Conservation (phyloP, 2,797 vertebrate genomes). For the Micrastur ruficollis region DNA sequence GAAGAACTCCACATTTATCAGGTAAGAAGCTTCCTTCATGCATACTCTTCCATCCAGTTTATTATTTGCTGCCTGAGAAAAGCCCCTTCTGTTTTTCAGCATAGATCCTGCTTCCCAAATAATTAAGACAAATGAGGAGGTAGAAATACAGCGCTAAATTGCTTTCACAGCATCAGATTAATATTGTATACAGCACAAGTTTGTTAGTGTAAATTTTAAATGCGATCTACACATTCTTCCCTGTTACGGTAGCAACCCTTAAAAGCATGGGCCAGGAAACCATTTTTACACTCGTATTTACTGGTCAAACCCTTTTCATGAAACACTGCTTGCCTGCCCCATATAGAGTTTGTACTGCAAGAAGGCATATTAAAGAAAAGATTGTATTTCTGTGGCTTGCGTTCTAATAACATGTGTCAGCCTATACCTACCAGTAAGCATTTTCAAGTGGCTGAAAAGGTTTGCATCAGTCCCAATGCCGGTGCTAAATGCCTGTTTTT, state of each 20-base stretch:
- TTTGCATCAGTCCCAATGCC: constrained; percentile 70
- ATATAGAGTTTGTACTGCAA: constrained; percentile 60
- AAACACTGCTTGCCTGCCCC: constrained; percentile 57
- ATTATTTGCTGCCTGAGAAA: constrained; percentile 76
- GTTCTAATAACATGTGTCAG: constrained; percentile 61
- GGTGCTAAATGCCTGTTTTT: constrained; percentile 75
- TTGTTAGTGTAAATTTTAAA: constrained; percentile 74
- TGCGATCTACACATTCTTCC: constrained; percentile 62
- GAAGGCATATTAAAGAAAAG: constrained; percentile 65
- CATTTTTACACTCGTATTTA: constrained; percentile 42
- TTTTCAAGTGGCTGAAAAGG: constrained; percentile 73
- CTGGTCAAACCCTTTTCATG: constrained; percentile 44
- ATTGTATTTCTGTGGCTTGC: constrained; percentile 71
- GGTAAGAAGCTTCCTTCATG: constrained; percentile 61
- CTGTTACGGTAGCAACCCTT: constrained; percentile 54
- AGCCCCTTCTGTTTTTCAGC: constrained; percentile 71
- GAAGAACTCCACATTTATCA: constrained; percentile 77
- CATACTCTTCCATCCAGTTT: constrained; percentile 70
- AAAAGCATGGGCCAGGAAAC: constrained; percentile 40
- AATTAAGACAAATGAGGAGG: constrained; percentile 83
- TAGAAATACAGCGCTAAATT: constrained; percentile 81
- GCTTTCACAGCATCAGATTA: constrained; percentile 80
- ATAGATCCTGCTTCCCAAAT: constrained; percentile 75
- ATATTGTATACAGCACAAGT: constrained; percentile 72
- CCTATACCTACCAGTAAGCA: constrained; percentile 69